Evolutionary conservation across 1,140 invertebrate genomes (phyloP), one percentile per base, ranked within the genome.

Genomic region (Drosophila orosa): DNA sequence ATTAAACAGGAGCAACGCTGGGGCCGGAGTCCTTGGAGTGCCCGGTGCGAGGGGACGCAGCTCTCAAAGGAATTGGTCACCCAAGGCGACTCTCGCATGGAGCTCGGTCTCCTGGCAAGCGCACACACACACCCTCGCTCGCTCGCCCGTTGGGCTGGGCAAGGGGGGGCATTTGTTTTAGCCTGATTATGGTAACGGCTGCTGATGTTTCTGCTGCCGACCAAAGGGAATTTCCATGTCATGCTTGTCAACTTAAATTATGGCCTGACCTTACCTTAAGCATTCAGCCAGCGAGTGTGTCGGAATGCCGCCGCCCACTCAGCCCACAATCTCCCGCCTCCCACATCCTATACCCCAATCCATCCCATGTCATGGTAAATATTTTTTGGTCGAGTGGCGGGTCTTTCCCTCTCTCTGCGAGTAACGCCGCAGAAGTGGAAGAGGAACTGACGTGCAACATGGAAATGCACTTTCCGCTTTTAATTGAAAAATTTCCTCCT

Each of bases 381-480:
- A 60, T 63, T 77, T 78, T 72, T 79, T 31, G 75, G 74, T 89
- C 59, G 83, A 82, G 82, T 82, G 65, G 45, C 65, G 35, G 39
- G 35, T 39, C 55, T n/a, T 57, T 60, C 7, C 48, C 48, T 31
- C 27, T 17, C 33, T 44, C 25, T 39, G 9, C 25, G 33, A 33
- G 50, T 31, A 66, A 29, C 15, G 45, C 52, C 58, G 24, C 67
- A 79, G 61, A 66, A 72, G 39, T 60, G 74, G 56, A 63, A 37
- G 62, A 72, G 29, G 55, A 67, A 82, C 78, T 90, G 86, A 90
- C 86, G 73, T 82, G 78, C 78, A 82, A 90, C 86, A 90, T 86
- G 87, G 90, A 90, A 90, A 90, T 90, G 86, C 87, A 90, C 86
- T 90, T 90, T 83, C 79, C 84, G 68, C 76, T 89, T 90, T 90